Base-by-base conservation (phyloP, 2,888 invertebrate species). In the Sarcophaga carnaria region DNA sequence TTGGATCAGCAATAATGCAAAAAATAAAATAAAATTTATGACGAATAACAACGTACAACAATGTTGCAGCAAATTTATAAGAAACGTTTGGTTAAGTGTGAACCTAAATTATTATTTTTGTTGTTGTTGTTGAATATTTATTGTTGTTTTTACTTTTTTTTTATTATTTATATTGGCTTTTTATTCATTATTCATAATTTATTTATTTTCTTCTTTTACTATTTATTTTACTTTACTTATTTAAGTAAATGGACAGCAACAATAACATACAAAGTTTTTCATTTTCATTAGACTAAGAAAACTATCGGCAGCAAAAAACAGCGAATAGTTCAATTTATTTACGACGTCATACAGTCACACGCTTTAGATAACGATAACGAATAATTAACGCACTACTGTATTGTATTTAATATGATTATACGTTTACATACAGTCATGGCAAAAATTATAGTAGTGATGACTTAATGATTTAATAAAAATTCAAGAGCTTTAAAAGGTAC, bases 11-110 rank as follows among this genome's bases (percentile, higher is more conserved):
- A 12, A 22, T 27, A 22, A 4, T 64, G 69, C 25, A 45, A n/a
- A 45, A n/a, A 67, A 45, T 45, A 22, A 47, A 54, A 54, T 14
- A 59, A 47, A 67, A 77, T 74, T 80, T 69, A 80, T 77, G 69
- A 74, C 74, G 45, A 63, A 14, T 78, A 60, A 62, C 45, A 80
- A 74, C 25, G 66, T 22, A 45, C 62, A 64, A 80, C 74, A 83
- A 77, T 80, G 80, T 83, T 80, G 80, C 83, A 72, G 59, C 80
- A 72, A 59, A 82, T 63, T 37, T 70, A 22, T 12, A 47, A 20
- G 47, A 60, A 71, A 37, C 22, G 49, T 62, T 75, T 45, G 37
- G 37, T 37, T 37, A 37, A 37, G 37, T 37, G 37, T 37, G 37
- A 37, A 37, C 10, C 37, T 2, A 37, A 37, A 37, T 37, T 1